Base-by-base conservation (phyloP, 2,797 vertebrate species). In the Gallinago solitaria region DNA sequence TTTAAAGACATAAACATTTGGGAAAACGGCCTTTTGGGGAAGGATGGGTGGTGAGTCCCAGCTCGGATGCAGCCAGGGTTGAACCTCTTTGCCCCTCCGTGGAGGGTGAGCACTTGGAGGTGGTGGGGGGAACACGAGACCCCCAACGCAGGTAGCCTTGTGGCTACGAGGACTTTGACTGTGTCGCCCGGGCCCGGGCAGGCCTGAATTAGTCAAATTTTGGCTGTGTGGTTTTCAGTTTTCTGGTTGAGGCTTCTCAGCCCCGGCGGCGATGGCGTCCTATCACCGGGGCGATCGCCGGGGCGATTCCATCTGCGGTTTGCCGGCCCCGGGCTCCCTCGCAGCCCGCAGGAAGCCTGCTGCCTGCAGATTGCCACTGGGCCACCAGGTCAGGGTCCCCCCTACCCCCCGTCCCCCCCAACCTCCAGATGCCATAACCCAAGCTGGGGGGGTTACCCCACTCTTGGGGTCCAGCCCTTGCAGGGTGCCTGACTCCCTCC, bases 211-310 rank as follows among this genome's bases (percentile, higher is more conserved):
- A 70, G 25, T 51, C 63, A 37, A n/a, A 63, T 76, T 88, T 43
- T 33, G 48, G 48, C 39, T 0, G 0, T 45, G 85, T 86, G 90
- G 69, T 78, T 95, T 94, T 59, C 83, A 32, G 1, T 77, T 56
- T 74, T 71, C 56, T 77, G 51, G 30, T 35, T 81, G 88, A 92
- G 77, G 61, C 80, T 78, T 83, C 53, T 64, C 73, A 82, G 61
- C 35, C 43, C 30, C 30, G 5, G 60, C 69, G 59, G 70, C 9
- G 4, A 53, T n/a, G 64, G 47, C 3, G 13, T 39, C 71, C 71
- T 76, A 47, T 19, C 14, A 64, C 35, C 0, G 3, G 56, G 48
- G 53, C 63, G 48, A 94, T 85, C 64, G 0, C 84, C 27, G 11
- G 54, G 65, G 35, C 3, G 48, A 73, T 70, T 63, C 4, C 3